These are phyloP conservation scores for Apolygus lucorum DNA, from an alignment of 1,140 invertebrate species.

Conservation along the genomic window DNA sequence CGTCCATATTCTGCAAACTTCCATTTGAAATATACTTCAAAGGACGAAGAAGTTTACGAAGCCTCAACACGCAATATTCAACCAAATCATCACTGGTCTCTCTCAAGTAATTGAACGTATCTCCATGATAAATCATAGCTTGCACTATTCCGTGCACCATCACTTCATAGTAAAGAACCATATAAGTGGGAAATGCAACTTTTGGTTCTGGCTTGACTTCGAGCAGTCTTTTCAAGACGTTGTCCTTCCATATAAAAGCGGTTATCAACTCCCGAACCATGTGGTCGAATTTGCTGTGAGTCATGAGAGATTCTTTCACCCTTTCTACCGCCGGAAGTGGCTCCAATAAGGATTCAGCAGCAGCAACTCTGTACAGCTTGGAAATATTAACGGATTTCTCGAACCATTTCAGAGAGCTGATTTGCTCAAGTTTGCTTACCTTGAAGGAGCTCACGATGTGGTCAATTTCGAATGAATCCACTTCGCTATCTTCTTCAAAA, in stretches of 20 bases:
- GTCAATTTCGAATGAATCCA: background rate
- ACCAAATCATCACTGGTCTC: constrained; percentile 61
- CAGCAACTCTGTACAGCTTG: background rate
- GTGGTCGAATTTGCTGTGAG: constrained; percentile 6
- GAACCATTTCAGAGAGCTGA: background rate
- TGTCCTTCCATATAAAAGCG: constrained; percentile 64
- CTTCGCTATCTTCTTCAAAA: too few species aligned
- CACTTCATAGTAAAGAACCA: constrained; percentile 62
- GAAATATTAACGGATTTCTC: background rate
- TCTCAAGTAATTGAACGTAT: constrained; percentile 55
- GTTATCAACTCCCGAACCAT: constrained; percentile 67
- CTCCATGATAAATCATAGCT: constrained; percentile 61
- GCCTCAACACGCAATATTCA: constrained; percentile 47
- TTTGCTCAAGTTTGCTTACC: background rate
- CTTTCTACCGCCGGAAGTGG: background rate
- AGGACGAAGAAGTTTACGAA: background rate
- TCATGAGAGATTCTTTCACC: constrained; percentile 45
- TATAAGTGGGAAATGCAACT: constrained; percentile 63
- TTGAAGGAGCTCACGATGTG: background rate
- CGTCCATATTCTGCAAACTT: constrained; percentile 36
- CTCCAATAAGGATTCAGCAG: background rate
- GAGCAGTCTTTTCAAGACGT: constrained; percentile 61
- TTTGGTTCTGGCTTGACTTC: constrained; percentile 51
- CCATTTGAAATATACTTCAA: background rate
- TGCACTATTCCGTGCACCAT: constrained; percentile 60